Evolutionary conservation across 2,888 invertebrate species (phyloP).

Genomic region (Limnephilus lunatus): DNA sequence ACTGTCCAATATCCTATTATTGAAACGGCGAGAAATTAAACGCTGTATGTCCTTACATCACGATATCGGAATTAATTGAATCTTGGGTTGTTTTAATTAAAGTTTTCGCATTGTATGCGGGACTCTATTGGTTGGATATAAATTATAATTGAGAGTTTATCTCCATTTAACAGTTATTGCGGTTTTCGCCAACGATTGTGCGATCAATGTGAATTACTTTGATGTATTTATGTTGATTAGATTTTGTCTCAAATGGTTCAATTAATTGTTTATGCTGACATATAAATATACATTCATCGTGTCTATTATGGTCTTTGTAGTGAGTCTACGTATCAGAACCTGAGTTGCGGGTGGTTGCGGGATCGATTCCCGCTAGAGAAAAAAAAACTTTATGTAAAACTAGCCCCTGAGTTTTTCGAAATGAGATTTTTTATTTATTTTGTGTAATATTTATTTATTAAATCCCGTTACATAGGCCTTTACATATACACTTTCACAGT

Average conservation of each 20-base stretch:
- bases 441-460: no score
- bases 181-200: slow-evolving; percentile 22
- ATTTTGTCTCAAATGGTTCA: slow-evolving; percentile 24
- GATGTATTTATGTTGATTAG: slow-evolving; percentile 30
- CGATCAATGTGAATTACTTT: neutral
- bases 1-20: neutral
- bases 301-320: neutral
- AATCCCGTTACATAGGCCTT: no score
- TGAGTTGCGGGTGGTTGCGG: neutral
- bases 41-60: neutral
- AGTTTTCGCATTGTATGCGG: slow-evolving; percentile 26
- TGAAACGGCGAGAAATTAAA: neutral
- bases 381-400: neutral
- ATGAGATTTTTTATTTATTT: no score
- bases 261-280: neutral
- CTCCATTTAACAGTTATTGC: slow-evolving; percentile 12
- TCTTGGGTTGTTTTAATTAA: slow-evolving; percentile 29
- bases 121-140: slow-evolving; percentile 6
- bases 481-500: no score
- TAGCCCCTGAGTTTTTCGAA: no score
- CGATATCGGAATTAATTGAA: slow-evolving; percentile 26
- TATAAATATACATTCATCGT: neutral
- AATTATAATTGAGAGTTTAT: neutral
- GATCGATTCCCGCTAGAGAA: neutral
- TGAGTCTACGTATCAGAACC: neutral